These are phyloP conservation scores for Liparis tanakae DNA, from an alignment of 2,797 vertebrate species.

Conservation along the genomic window DNA sequence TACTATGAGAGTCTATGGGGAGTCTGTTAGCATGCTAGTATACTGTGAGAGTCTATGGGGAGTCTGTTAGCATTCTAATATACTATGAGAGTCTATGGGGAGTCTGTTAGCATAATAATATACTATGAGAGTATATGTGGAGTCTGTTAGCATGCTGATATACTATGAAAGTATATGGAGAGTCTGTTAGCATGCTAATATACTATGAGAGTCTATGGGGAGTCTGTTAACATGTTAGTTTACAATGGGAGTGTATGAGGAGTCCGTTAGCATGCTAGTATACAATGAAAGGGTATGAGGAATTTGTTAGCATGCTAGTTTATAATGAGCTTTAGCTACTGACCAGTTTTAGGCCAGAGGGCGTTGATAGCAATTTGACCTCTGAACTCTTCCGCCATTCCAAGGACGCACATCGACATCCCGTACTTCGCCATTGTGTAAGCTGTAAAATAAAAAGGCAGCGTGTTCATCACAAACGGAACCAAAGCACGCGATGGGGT, in stretches of 20 bases:
- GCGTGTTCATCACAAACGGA: not conserved
- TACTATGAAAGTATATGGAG: not conserved
- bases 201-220: not conserved
- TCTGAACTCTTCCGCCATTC: constrained; percentile 97
- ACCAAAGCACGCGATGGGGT: not conserved
- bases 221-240: not conserved
- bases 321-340: constrained; percentile 6
- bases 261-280: not conserved
- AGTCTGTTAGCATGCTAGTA: not conserved
- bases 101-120: not conserved
- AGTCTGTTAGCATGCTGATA: not conserved
- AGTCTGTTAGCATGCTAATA: not conserved
- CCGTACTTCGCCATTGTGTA: constrained; percentile 98
- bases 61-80: not conserved
- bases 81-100: not conserved
- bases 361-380: constrained; percentile 95
- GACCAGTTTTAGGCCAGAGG: constrained; percentile 96
- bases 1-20: too few species aligned
- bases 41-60: not conserved
- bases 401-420: constrained; percentile 98
- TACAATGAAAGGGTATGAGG: not conserved
- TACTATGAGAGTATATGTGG: not conserved
- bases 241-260: not conserved
- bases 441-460: constrained; percentile 73
- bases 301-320: not conserved